Evolutionary conservation across 37 sponge, comb jelly and placozoan genomes (phyloP).

Genomic region (Eunapius fragilis): DNA sequence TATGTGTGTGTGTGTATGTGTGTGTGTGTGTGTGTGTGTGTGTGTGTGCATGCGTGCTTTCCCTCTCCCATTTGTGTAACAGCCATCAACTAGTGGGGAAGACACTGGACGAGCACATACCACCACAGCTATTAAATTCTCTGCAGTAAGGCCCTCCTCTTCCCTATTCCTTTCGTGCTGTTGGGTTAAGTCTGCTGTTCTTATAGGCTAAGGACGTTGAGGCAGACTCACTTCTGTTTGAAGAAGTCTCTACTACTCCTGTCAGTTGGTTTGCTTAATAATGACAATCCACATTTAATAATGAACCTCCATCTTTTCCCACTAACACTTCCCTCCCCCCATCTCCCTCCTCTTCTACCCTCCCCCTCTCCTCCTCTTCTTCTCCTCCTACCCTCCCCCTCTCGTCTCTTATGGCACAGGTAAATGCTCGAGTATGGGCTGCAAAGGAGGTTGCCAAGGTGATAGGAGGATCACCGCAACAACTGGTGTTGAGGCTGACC

Average conservation of each 20-base stretch:
- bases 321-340: not conserved
- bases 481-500: slow-evolving; percentile 68
- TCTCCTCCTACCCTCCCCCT: not conserved
- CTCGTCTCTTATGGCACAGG: not conserved
- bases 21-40: no score
- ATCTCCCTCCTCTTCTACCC: not conserved
- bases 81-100: not conserved
- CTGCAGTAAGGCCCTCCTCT: not conserved
- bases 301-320: no score
- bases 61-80: no score
- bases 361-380: not conserved
- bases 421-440: slow-evolving; percentile 35
- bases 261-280: no score
- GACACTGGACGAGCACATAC: not conserved
- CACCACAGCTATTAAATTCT: not conserved
- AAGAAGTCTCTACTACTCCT: not conserved
- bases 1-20: no score
- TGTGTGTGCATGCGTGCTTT: not conserved
- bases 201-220: slow-evolving; percentile 38
- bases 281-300: no score
- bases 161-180: not conserved
- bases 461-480: slow-evolving; percentile 67
- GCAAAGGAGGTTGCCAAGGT: slow-evolving; percentile 66
- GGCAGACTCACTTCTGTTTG: slow-evolving; percentile 48
- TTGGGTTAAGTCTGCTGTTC: not conserved